Evolutionary conservation across 2,888 invertebrate genomes (phyloP).

Genomic region (Trissolcus japonicus): DNA sequence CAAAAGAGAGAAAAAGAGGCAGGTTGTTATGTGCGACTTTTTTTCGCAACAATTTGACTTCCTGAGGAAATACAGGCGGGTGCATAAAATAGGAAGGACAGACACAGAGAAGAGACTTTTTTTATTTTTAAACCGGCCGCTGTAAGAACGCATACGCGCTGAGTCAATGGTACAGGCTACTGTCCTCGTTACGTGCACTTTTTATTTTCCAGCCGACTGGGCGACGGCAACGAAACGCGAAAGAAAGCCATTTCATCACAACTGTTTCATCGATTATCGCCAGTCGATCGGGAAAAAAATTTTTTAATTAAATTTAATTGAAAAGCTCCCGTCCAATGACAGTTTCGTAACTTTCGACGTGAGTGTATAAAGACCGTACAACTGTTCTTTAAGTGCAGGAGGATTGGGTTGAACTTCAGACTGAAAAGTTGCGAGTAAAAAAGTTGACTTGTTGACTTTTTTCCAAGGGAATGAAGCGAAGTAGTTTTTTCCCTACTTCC

Average conservation of each 20-base stretch:
- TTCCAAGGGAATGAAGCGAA: neutral
- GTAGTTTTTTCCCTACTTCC: slow-evolving; percentile 1
- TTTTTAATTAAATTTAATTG: slow-evolving; percentile 24
- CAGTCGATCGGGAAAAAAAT: neutral
- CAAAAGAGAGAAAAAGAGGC: slow-evolving; percentile 22
- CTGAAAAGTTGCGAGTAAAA: slow-evolving; percentile 1
- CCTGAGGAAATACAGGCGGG: slow-evolving; percentile 42
- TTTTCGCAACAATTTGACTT: slow-evolving; percentile 49
- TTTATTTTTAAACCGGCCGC: slow-evolving; percentile 45
- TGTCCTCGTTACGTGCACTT: slow-evolving; percentile 43
- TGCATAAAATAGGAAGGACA: slow-evolving; percentile 47
- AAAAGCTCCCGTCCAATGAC: neutral
- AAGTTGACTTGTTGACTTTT: neutral
- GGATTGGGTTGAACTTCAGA: slow-evolving; percentile 7
- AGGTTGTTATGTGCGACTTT: slow-evolving; percentile 49
- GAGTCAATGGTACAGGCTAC: slow-evolving; percentile 53
- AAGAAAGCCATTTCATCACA: neutral
- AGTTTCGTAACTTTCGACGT: slow-evolving; percentile 1
- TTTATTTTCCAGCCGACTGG: slow-evolving; percentile 7
- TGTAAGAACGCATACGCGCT: slow-evolving; percentile 48
- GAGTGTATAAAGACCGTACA: slow-evolving; percentile 14
- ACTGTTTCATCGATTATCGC: neutral
- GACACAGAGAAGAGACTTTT: slow-evolving; percentile 45
- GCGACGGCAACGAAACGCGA: slow-evolving; percentile 6
- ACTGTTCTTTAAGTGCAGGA: slow-evolving; percentile 18